Evolutionary conservation across 2,888 invertebrate species (phyloP), one percentile per base, ranked within the genome.

Genomic region (Meganola albula): DNA sequence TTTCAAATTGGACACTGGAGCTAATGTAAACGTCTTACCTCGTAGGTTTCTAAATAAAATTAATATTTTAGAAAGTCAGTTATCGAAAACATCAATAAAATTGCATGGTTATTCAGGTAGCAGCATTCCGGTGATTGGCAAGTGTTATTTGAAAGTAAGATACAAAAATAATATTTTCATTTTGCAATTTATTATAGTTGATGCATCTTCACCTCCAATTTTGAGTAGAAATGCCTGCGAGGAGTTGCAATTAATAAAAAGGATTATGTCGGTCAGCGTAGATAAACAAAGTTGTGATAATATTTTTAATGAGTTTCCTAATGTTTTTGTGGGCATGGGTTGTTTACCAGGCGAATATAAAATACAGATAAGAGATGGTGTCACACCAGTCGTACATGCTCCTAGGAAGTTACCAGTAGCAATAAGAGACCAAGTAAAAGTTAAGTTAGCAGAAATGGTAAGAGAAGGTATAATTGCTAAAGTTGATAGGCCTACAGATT

Each of bases 1-100:
- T 10, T 54, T 51, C 34, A 50, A 50, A 37, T 13, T 52, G 20
- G 46, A 49, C 22, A 46, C 51, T 21, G 46, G 48, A 20, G 49
- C 48, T 2, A 48, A 51, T 22, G 49, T 42, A 1, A 51, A 54
- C 24, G 37, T 51, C 1, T 34, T 51, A 14, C 46, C 48, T n/a
- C n/a, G 12, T 12, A 22, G 13, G 7, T 36, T 20, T 13, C 13
- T 28, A 12, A 10, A 25, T 33, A 34, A n/a, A 13, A 8, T 13
- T 24, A 21, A 29, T 13, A 34, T 48, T 24, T 10, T 8, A 1
- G 26, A 37, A 16, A 14, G 14, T 12, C 30, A 48, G 6, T 30
- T 52, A 13, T 12, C 33, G 3, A 12, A 10, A 1, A 44, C 44
- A 2, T n/a, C 21, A 1, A 38, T 27, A 6, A 34, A 27, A 26